Base-by-base conservation (phyloP, 2,888 invertebrate genomes). In the Amiota mariae region DNA sequence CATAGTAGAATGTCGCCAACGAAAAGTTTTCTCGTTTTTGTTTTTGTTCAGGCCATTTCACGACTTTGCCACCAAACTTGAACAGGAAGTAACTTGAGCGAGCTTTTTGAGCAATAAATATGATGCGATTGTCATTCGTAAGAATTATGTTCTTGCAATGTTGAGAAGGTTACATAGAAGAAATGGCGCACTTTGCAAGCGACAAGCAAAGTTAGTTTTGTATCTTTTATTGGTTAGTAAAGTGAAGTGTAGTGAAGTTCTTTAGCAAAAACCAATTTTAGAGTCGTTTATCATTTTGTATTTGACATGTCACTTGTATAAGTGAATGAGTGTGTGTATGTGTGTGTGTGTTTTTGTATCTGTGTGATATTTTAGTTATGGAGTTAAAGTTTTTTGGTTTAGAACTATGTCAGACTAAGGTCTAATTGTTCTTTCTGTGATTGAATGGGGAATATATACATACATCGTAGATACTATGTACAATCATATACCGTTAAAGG, bases 31-130 rank as follows among this genome's bases (percentile, higher is more conserved):
- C 13, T 54, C 54, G n/a, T 59, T 59, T 59, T 1, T 18, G n/a
- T 59, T 59, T 15, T n/a, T n/a, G n/a, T n/a, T 59, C 13, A 59
- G 20, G 8, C 11, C 15, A 18, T 18, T 57, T 18, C 57, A 59
- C 59, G 59, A 59, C 20, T 59, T 59, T 59, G 59, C 59, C 59
- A 59, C 20, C 20, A 59, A 51, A 59, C 20, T 20, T 59, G 59
- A 59, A 59, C 59, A 59, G 59, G 59, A 59, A 59, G 59, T 59
- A 59, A 18, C 8, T n/a, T 15, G 36, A 36, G 6, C 36, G 36
- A 20, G 59, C 59, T 11, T 36, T 36, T 6, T 36, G 20, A 15
- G 24, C 18, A 59, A 59, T 59, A 59, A 59, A 59, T 59, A 59
- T 59, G 59, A 59, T 20, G 20, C 20, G 59, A 59, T 59, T 59